Evolutionary conservation across 2,797 vertebrate species (phyloP), one percentile per base, ranked within the genome.

Genomic region (Xiphophorus birchmanni): DNA sequence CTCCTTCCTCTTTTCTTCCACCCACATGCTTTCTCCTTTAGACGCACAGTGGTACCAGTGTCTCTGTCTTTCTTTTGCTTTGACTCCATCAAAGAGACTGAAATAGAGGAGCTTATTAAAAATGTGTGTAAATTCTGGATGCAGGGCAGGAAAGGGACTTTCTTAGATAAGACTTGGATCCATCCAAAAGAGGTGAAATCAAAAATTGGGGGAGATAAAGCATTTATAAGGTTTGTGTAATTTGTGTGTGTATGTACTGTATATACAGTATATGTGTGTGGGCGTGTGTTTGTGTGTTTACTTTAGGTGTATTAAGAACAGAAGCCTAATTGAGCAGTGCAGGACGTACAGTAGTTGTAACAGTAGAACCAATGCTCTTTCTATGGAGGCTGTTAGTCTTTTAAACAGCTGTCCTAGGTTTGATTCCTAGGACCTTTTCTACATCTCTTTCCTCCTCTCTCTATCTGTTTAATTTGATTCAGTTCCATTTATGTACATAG

Each of bases 21-120:
- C 85, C 89, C 85, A 80, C 86, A 87, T 87, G 72, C 80, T 80
- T 75, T 89, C 81, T 88, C 35, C 79, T 90, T 87, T 86, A 85
- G 76, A 85, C 85, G 79, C 81, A 82, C 48, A 80, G 79, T 75
- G 81, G 86, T 89, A 86, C 75, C 75, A 63, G 11, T 48, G 74
- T 84, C 44, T 74, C 13, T 35, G 37, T 75, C 40, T 83, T 72
- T 82, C 63, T 84, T 50, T 78, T 79, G 13, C 37, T 80, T 67
- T 79, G 48, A 79, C 44, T 87, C 78, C 76, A 40, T 85, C 77
- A 77, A 60, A 81, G 76, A 79, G 35, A 76, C 77, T 74, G 54
- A 77, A 82, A 82, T 82, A 78, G 78, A 80, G 60, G 42, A 73
- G 29, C 75, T 81, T 77, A 74, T 88, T 73, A 77, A 82, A 77